Conservation (phyloP, 2,888 invertebrate species). For the Sericinus montela region DNA sequence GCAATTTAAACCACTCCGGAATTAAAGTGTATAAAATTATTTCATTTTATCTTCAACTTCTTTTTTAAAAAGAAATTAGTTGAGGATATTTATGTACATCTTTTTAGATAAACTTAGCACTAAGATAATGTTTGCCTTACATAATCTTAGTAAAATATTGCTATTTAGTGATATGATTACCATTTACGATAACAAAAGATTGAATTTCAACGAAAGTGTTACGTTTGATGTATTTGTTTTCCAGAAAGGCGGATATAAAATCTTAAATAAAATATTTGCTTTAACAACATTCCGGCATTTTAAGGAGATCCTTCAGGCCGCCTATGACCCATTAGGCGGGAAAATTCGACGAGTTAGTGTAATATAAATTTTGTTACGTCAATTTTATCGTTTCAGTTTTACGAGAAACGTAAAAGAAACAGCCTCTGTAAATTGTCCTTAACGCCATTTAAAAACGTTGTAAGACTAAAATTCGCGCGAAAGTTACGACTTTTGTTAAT, state of each 20-base stretch:
- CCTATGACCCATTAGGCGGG: conserved; percentile 16
- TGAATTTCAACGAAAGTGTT: conserved; percentile 1
- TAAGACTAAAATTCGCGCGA: conserved; percentile 17
- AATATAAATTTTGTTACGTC: conserved; percentile 19
- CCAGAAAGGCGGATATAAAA: conserved; percentile 13
- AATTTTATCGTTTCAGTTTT: conserved; percentile 15
- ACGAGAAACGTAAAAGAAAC: conserved; percentile 15
- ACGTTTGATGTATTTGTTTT: conserved; percentile 12
- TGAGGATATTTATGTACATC: too few relatives aligned
- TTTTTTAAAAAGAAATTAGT: too few relatives aligned
- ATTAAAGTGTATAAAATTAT: too few relatives aligned
- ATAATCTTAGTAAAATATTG: too few relatives aligned
- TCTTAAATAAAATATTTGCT: conserved; percentile 17
- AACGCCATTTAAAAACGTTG: conserved; percentile 18
- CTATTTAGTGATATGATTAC: too few relatives aligned
- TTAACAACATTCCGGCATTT: conserved; percentile 16
- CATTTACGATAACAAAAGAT: conserved; percentile 6
- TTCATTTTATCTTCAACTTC: too few relatives aligned
- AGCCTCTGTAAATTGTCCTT: conserved; percentile 15
- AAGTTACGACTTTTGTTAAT: conserved; percentile 19
- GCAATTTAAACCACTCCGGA: too few relatives aligned
- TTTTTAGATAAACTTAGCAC: too few relatives aligned
- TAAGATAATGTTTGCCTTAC: too few relatives aligned
- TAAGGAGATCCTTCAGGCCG: conserved; percentile 12
- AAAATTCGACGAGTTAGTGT: conserved; percentile 17